Conservation (phyloP, 2,113 vertebrate genomes). For the Poeciliopsis turrubarensis region DNA sequence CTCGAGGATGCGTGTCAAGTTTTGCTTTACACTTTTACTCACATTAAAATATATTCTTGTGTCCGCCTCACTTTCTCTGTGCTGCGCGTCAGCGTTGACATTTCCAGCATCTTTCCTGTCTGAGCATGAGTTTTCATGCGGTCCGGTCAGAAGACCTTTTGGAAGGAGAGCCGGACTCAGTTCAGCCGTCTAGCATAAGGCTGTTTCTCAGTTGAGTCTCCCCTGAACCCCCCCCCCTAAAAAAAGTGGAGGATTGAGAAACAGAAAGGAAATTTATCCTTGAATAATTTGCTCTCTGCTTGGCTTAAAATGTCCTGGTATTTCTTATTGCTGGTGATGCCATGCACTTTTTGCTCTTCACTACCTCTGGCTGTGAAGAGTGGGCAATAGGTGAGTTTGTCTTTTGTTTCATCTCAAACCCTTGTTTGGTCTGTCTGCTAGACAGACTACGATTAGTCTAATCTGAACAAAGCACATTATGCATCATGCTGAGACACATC, state of each 20-base stretch:
- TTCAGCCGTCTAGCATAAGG: slow-evolving; percentile 30
- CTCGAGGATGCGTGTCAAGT: slow-evolving; percentile 7
- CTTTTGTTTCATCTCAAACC: too few species aligned
- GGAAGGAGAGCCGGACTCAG: slow-evolving; percentile 31
- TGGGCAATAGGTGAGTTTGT: too few species aligned
- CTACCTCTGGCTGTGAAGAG: too few species aligned
- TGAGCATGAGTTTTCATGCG: slow-evolving; percentile 25
- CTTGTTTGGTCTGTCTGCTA: too few species aligned
- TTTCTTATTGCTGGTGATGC: too few species aligned
- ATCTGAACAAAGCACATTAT: too few species aligned
- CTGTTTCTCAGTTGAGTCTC: slow-evolving; percentile 26
- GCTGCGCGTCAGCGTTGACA: slow-evolving; percentile 5
- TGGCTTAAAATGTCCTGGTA: too few species aligned
- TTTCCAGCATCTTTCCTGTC: slow-evolving; percentile 39
- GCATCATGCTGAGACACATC: too few species aligned
- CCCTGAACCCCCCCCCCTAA: too few species aligned
- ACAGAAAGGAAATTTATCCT: slow-evolving; percentile 13
- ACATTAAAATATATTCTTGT: slow-evolving; percentile 11
- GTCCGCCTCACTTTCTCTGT: background rate
- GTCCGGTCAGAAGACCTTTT: slow-evolving; percentile 26
- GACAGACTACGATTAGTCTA: too few species aligned
- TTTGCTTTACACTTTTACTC: slow-evolving; percentile 25
- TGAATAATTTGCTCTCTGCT: background rate
- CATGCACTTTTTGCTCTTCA: too few species aligned
- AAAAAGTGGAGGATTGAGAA: background rate